phyloP scores from a whole-genome alignment of 2,797 vertebrate genomes.

The Periparus ater region DNA sequence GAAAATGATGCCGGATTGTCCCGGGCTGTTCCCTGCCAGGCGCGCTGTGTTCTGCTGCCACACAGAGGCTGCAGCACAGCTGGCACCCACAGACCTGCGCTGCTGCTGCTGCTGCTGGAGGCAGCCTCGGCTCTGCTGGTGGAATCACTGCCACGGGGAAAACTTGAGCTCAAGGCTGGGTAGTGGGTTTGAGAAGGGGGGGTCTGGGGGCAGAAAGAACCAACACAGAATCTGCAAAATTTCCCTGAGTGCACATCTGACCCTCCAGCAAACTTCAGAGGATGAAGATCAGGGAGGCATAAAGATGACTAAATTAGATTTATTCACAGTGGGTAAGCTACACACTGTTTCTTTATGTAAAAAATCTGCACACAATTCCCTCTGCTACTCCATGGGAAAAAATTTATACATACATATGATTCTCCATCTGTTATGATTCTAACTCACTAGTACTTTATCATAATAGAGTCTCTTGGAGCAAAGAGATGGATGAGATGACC shows the following conservation, averaged over 20 bases:
- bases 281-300: conserved; percentile 64
- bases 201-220: background rate
- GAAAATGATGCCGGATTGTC: background rate
- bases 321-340: conserved; percentile 72
- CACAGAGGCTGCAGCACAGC: conserved; percentile 25
- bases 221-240: conserved; percentile 34
- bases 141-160: background rate
- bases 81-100: background rate
- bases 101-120: background rate
- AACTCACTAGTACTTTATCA: conserved; percentile 7
- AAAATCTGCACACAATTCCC: conserved; percentile 66
- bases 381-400: conserved; percentile 52
- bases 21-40: background rate
- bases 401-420: conserved; percentile 10
- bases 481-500: background rate
- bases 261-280: conserved; percentile 62
- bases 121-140: background rate
- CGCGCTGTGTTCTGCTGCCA: conserved; percentile 21
- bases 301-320: conserved; percentile 76
- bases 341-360: conserved; percentile 72
- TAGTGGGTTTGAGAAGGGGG: background rate
- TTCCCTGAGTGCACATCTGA: conserved; percentile 66
- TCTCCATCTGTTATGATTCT: conserved; percentile 55
- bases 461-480: background rate
- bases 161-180: background rate